Evolutionary conservation across 2,888 invertebrate species (phyloP), one percentile per base, ranked within the genome.

Genomic region (Auanema freiburgensis): DNA sequence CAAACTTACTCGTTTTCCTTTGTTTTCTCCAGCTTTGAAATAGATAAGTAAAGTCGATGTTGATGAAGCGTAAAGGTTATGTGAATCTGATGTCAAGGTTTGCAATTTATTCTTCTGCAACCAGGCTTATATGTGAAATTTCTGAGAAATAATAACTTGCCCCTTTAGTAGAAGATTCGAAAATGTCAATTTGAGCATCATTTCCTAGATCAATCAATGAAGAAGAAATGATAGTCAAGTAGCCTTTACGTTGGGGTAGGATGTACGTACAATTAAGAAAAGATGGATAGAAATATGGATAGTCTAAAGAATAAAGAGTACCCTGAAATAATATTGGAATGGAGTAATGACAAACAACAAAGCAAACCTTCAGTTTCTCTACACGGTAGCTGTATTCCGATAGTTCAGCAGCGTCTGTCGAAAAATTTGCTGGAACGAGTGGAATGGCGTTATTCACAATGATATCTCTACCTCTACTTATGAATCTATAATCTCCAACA

Each of bases 221-320:
- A 11, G 68, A 67, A 16, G 62, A 65, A 12, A 66, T 41, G 18
- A 68, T 49, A 2, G 66, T 70, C 56, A 68, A 67, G 24, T 66
- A 66, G 12, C 69, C 71, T 41, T 69, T 68, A 41, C 64, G 53
- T 16, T 70, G 69, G 10, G 72, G 74, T 4, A 74, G 52, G 24
- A 68, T 65, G 42, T 72, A 74, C 14, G 71, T 66, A 55, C 67
- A 67, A 52, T 72, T 72, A 55, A 71, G 64, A 41, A 62, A 63
- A 0, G 72, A 67, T 5, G 72, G 74, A 44, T 70, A 69, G 50
- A 65, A 69, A 52, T 74, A 74, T 1, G 74, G 74, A 46, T 70
- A 72, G 8, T 65, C 61, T 3, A 72, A 71, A 14, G 68, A 68
- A 46, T 67, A 72, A 33, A 72, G 62, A 3, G 62, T 59, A 0